Evolutionary conservation across 2,888 invertebrate genomes (phyloP), one percentile per base, ranked within the genome.

Genomic region (Dioctria linearis): DNA sequence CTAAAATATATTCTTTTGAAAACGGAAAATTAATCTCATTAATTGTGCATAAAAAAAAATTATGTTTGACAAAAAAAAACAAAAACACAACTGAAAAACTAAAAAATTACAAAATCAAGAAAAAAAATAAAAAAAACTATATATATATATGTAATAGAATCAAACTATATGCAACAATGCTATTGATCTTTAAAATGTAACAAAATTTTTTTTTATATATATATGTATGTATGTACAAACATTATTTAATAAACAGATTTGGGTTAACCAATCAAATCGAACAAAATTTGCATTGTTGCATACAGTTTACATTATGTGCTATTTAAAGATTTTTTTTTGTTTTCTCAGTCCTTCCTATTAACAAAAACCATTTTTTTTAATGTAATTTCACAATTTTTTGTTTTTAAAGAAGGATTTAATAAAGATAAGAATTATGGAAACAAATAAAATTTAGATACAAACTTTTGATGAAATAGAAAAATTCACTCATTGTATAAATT

Each of bases 341-440:
- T 76, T 82, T 82, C 82, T 80, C 80, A 80, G 82, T 80, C 80
- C 80, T 82, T 80, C 81, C 82, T 80, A 25, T 25, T 25, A 25
- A 25, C 54, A 49, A 49, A 39, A 63, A 63, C n/a, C 39, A 11
- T 61, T 63, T 76, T 25, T 25, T 25, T 76, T 63, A 39, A 46
- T 76, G 13, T 46, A 76, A 76, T 76, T 76, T 63, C 11, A 6
- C 40, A 73, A 46, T 3, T 46, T 75, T 66, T n/a, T 75, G 42
- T 75, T 9, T 54, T 54, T 54, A 54, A 54, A n/a, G 8, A 46
- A 40, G 13, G 11, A n/a, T 63, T 25, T 63, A 43, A n/a, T 63
- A 59, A 63, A 42, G 46, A 49, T 37, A 39, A 46, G 40, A 63
- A 39, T 49, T 25, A 25, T 46, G 43, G 4, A 76, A 63, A 71